Evolutionary conservation across 2,888 invertebrate species (phyloP).

Genomic region (Temnothorax unifasciatus): DNA sequence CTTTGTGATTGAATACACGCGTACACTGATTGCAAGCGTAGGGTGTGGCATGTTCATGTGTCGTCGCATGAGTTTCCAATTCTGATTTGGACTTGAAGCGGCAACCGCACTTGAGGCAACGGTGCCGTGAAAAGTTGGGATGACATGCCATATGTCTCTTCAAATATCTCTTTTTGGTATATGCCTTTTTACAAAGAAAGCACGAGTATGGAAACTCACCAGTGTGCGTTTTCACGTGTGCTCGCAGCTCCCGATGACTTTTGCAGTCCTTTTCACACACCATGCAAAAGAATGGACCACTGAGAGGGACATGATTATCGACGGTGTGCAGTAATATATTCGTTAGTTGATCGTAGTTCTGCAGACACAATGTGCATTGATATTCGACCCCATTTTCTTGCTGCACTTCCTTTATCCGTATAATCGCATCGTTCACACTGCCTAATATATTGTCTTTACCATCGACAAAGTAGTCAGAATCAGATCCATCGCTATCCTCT

Average conservation of each 20-base stretch:
- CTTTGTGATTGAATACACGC: slow-evolving; percentile 83
- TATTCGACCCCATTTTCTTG: slow-evolving; percentile 76
- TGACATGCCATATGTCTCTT: slow-evolving; percentile 85
- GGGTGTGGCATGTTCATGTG: slow-evolving; percentile 77
- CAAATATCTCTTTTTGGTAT: slow-evolving; percentile 82
- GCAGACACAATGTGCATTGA: slow-evolving; percentile 83
- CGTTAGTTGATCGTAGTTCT: slow-evolving; percentile 81
- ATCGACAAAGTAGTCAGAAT: slow-evolving; percentile 78
- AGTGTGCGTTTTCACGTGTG: slow-evolving; percentile 88
- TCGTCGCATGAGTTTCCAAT: slow-evolving; percentile 79
- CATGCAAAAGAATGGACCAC: slow-evolving; percentile 87
- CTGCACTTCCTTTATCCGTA: slow-evolving; percentile 83
- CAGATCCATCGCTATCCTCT: slow-evolving; percentile 67
- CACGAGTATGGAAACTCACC: slow-evolving; percentile 87
- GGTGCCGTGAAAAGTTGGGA: slow-evolving; percentile 82
- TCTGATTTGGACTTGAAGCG: slow-evolving; percentile 81
- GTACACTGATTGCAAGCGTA: slow-evolving; percentile 83
- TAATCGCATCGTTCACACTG: slow-evolving; percentile 83
- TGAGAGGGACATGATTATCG: slow-evolving; percentile 82
- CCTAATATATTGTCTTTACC: slow-evolving; percentile 80
- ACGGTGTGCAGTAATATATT: slow-evolving; percentile 81
- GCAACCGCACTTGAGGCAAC: slow-evolving; percentile 82
- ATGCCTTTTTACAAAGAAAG: slow-evolving; percentile 83
- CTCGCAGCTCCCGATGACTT: slow-evolving; percentile 87
- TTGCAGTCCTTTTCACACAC: slow-evolving; percentile 88